phyloP scores from a whole-genome alignment of 2,113 vertebrate genomes.

The Embiotoca jacksoni region DNA sequence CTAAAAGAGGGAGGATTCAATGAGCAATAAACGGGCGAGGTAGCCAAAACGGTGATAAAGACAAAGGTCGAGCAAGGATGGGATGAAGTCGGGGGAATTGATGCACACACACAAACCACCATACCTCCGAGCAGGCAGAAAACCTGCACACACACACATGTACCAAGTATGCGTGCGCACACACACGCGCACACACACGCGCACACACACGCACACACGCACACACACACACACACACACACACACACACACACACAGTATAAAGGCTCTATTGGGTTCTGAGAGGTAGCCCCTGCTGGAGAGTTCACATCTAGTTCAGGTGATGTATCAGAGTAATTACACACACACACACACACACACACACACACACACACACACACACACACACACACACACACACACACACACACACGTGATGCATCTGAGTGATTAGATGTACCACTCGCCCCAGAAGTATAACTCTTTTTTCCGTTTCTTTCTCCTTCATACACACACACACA shows the following conservation, averaged over 20 bases:
- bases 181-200: background rate
- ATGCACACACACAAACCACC: background rate
- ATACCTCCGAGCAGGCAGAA: too few species aligned
- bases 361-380: conserved; percentile 16
- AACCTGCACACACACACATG: background rate
- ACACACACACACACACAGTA: conserved; percentile 4
- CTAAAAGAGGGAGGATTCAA: too few species aligned
- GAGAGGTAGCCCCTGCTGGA: background rate
- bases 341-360: background rate
- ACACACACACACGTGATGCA: conserved; percentile 26
- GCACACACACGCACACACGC: background rate
- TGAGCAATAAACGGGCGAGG: background rate
- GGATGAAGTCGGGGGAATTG: background rate
- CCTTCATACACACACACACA: background rate
- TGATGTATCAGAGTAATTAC: conserved; percentile 57
- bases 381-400: conserved; percentile 14
- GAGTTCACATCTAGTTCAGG: conserved; percentile 56
- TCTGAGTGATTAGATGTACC: conserved; percentile 30
- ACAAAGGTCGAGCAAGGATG: background rate
- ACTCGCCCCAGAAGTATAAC: background rate
- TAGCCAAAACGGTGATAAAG: background rate
- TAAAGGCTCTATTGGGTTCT: background rate
- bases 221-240: background rate
- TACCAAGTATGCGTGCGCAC: background rate
- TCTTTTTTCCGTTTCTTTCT: background rate